phyloP scores from a whole-genome alignment of 2,113 vertebrate species.

The Clupea harengus region DNA sequence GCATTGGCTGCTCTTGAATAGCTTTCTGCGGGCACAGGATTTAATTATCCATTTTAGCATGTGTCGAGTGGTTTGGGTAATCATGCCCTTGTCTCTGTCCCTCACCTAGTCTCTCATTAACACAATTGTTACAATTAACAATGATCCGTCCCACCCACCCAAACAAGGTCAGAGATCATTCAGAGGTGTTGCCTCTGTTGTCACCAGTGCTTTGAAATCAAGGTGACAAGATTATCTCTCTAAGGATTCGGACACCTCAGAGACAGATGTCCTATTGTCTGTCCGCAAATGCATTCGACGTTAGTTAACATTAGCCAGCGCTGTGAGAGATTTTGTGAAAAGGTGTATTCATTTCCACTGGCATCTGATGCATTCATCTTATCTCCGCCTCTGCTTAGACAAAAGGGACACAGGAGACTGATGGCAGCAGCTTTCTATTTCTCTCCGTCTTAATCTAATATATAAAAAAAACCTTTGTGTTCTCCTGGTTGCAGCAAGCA shows the following conservation, averaged over 20 bases:
- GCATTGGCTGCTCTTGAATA: slow-evolving; percentile 4
- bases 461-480: slow-evolving; percentile 22
- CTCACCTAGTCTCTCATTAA: neutral
- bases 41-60: slow-evolving; percentile 10
- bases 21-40: neutral
- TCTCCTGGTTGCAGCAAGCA: slow-evolving; percentile 25
- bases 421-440: slow-evolving; percentile 42
- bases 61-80: neutral
- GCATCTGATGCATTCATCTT: slow-evolving; percentile 42
- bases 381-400: slow-evolving; percentile 34
- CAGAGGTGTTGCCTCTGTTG: neutral
- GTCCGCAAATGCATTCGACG: slow-evolving; percentile 26
- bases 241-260: neutral
- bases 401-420: slow-evolving; percentile 38
- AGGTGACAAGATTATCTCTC: neutral
- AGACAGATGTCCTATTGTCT: neutral
- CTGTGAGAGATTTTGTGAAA: slow-evolving; percentile 18
- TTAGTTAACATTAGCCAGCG: slow-evolving; percentile 33
- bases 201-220: neutral
- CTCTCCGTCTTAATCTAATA: slow-evolving; percentile 47
- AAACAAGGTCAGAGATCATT: neutral
- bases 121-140: neutral
- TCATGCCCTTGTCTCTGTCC: neutral
- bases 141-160: neutral
- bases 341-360: slow-evolving; percentile 41